A percentile compares a stretch with the other conserved stretches of the same genome.
Evolutionary conservation across 1,140 invertebrate genomes (phyloP).

Genomic region (Polyergus mexicanus): DNA sequence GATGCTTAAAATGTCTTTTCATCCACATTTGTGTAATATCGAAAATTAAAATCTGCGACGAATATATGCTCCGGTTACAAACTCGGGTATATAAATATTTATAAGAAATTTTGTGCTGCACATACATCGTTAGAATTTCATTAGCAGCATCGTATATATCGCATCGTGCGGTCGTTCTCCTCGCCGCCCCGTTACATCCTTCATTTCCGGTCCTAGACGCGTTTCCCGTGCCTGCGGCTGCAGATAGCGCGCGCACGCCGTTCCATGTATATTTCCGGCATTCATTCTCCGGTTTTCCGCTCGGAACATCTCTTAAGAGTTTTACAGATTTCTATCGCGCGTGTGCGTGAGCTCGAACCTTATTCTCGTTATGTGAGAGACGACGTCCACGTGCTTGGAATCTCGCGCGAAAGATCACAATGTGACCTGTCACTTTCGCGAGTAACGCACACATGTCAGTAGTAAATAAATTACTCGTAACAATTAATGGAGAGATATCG

Average conservation of each 20-base stretch:
- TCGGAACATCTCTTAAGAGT: slow-evolving; percentile 15
- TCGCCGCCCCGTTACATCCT: slow-evolving; percentile 35
- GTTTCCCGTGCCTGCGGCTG: slow-evolving; percentile 42
- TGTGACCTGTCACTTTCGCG: background rate
- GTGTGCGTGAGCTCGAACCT: slow-evolving; percentile 18
- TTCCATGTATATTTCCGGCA: slow-evolving; percentile 56
- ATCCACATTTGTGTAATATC: no score
- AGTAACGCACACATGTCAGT: background rate
- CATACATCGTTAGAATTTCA: slow-evolving; percentile 54
- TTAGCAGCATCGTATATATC: slow-evolving; percentile 25
- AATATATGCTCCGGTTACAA: background rate
- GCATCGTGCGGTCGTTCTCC: background rate
- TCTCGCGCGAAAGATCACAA: background rate
- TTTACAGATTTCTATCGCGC: slow-evolving; percentile 14
- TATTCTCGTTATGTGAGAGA: slow-evolving; percentile 32
- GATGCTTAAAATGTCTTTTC: background rate
- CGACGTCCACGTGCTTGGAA: background rate
- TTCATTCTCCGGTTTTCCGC: slow-evolving; percentile 41
- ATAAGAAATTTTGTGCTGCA: background rate
- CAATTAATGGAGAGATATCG: background rate
- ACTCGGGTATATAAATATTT: background rate
- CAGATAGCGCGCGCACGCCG: slow-evolving; percentile 35
- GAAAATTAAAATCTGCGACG: background rate
- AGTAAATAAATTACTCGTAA: background rate
- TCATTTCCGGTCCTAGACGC: slow-evolving; percentile 50